Conservation (phyloP, 2,797 vertebrate genomes). For the Orientallactaga sibirica region DNA sequence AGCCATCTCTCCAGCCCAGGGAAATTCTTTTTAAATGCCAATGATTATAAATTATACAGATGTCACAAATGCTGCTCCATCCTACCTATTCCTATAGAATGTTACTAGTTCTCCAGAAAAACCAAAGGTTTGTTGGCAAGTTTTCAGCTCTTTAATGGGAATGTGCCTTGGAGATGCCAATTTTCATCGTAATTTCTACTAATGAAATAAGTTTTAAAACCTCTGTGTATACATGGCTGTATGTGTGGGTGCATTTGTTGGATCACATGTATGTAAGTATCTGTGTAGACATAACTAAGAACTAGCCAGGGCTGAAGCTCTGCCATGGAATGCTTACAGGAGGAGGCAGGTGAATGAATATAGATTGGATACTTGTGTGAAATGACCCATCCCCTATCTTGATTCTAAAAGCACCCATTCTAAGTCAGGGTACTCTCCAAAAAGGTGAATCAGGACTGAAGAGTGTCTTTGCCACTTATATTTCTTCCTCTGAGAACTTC, state of each 20-base stretch:
- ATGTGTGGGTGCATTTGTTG: too few species aligned
- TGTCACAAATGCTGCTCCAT: not conserved
- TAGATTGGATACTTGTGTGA: not conserved
- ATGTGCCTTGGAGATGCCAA: slow-evolving; percentile 33
- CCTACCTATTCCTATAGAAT: not conserved
- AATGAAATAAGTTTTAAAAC: too few species aligned
- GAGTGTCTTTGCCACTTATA: not conserved
- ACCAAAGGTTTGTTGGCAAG: not conserved
- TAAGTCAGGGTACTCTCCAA: not conserved
- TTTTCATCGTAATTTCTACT: slow-evolving; percentile 16
- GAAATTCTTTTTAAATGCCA: not conserved
- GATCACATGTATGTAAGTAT: too few species aligned
- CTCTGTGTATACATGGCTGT: too few species aligned
- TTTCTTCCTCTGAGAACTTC: too few species aligned
- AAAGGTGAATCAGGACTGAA: slow-evolving; percentile 31
- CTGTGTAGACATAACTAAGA: not conserved
- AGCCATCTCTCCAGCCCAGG: too few species aligned
- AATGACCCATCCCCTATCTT: not conserved
- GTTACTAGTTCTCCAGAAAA: slow-evolving; percentile 46
- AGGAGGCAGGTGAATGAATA: slow-evolving; percentile 4
- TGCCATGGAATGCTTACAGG: not conserved
- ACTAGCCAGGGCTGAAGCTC: not conserved
- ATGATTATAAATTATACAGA: not conserved
- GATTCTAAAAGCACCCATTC: not conserved
- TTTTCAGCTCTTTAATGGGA: slow-evolving; percentile 48